Percentiles rank a stretch among this genome's conserved stretches.
These are phyloP conservation scores for Saccostrea glomerata DNA, from an alignment of 1,140 invertebrate species.

Conservation along the genomic window DNA sequence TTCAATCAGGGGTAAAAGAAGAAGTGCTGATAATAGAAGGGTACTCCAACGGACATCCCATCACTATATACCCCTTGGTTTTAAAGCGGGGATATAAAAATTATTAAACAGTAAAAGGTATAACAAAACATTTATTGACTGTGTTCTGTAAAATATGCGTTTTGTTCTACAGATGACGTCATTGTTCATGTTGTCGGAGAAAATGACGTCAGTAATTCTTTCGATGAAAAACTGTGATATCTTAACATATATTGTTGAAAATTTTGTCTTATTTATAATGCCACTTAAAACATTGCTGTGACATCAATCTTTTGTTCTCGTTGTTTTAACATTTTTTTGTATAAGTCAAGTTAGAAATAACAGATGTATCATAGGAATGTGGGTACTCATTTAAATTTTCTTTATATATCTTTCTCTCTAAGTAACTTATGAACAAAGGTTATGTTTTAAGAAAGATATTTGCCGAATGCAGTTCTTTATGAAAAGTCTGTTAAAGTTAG, in stretches of 20 bases:
- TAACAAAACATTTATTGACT: too few species aligned
- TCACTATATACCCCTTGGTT: too few species aligned
- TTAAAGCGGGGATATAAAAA: too few species aligned
- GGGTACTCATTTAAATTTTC: neutral
- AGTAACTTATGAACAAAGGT: neutral
- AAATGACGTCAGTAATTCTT: neutral
- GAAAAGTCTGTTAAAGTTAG: too few species aligned
- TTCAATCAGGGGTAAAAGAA: too few species aligned
- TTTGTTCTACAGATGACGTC: slow-evolving; percentile 19
- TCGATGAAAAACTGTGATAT: slow-evolving; percentile 6
- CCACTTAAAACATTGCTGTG: neutral
- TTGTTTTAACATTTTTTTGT: neutral
- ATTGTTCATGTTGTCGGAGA: neutral
- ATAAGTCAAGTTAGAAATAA: neutral
- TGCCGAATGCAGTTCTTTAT: too few species aligned
- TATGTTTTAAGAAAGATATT: neutral
- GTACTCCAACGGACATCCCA: too few species aligned
- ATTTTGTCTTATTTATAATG: neutral
- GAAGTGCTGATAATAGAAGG: too few species aligned
- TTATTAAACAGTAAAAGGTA: too few species aligned
- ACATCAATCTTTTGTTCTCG: neutral
- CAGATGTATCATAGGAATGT: too few species aligned
- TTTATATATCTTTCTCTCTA: neutral
- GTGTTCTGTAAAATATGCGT: too few species aligned
- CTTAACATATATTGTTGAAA: neutral